Conservation (phyloP, 2,113 vertebrate genomes). For the Syngnathus scovelli region DNA sequence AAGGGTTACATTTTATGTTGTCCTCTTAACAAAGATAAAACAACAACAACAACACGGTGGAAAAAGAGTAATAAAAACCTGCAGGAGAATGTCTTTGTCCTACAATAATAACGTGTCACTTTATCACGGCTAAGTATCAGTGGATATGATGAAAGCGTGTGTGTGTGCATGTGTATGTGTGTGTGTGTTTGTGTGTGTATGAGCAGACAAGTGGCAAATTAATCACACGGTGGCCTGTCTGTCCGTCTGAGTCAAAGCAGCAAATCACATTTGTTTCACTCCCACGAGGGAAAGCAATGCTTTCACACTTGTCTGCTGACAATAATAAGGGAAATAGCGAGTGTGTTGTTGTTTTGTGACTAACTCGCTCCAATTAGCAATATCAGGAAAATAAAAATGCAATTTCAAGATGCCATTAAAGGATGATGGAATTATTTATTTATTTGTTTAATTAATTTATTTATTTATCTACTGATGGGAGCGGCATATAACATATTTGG, state of each 20-base stretch:
- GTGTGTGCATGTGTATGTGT: not conserved
- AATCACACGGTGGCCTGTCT: slow-evolving; percentile 2
- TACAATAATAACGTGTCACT: not conserved
- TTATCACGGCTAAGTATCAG: not conserved
- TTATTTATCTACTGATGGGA: not conserved
- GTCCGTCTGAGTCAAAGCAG: not conserved
- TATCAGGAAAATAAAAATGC: not conserved
- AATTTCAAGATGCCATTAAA: not conserved
- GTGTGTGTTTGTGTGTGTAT: not conserved
- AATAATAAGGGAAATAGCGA: not conserved
- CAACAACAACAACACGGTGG: not conserved
- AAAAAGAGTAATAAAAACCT: not conserved
- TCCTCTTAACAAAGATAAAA: not conserved
- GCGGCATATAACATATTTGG: too few relatives aligned
- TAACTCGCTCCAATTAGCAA: not conserved
- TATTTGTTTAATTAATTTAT: not conserved
- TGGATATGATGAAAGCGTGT: not conserved
- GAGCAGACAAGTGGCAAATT: not conserved
- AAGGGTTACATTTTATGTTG: not conserved
- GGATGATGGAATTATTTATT: not conserved
- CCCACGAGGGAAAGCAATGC: not conserved
- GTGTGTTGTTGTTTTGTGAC: not conserved
- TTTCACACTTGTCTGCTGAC: not conserved
- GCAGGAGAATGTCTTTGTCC: not conserved
- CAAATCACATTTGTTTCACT: slow-evolving; percentile 13